Evolutionary conservation across 2,888 invertebrate genomes (phyloP).

Genomic region (Brachyptera putata): DNA sequence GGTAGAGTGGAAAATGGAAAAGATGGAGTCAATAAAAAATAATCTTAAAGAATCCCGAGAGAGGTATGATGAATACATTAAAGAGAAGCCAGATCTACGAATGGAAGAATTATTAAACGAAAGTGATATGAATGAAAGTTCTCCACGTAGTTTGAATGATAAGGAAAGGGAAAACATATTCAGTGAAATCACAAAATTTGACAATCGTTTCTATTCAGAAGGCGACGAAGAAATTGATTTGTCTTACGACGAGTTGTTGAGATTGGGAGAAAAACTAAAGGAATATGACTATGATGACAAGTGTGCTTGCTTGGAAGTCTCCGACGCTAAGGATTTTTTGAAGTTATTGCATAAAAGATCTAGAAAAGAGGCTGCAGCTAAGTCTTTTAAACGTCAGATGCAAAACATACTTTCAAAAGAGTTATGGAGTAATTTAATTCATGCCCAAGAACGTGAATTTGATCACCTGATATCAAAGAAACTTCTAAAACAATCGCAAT

Average conservation of each 20-base stretch:
- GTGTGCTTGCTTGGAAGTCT: constrained; percentile 10
- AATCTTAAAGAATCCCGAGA: constrained; percentile 39
- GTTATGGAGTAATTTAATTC: constrained; percentile 52
- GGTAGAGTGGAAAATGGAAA: constrained; percentile 56
- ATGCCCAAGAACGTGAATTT: constrained; percentile 51
- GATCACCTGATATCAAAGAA: constrained; percentile 53
- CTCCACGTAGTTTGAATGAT: not conserved
- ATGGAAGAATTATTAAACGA: not conserved
- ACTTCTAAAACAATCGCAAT: constrained; percentile 57
- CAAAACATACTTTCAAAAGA: constrained; percentile 48
- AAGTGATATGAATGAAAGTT: too few relatives aligned
- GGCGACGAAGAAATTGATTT: constrained; percentile 44
- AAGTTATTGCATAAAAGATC: constrained; percentile 36
- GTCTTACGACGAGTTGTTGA: constrained; percentile 46
- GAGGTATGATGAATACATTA: not conserved
- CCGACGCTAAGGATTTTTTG: not conserved
- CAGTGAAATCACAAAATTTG: not conserved
- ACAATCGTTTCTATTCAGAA: not conserved
- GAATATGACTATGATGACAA: constrained; percentile 39
- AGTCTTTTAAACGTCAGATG: constrained; percentile 50
- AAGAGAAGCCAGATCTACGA: not conserved
- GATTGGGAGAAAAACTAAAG: constrained; percentile 43
- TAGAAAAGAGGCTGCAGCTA: constrained; percentile 45
- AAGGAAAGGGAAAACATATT: constrained; percentile 36
- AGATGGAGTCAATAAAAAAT: constrained; percentile 47